Evolutionary conservation across 2,113 vertebrate species (phyloP).

Genomic region (Willisornis vidua): DNA sequence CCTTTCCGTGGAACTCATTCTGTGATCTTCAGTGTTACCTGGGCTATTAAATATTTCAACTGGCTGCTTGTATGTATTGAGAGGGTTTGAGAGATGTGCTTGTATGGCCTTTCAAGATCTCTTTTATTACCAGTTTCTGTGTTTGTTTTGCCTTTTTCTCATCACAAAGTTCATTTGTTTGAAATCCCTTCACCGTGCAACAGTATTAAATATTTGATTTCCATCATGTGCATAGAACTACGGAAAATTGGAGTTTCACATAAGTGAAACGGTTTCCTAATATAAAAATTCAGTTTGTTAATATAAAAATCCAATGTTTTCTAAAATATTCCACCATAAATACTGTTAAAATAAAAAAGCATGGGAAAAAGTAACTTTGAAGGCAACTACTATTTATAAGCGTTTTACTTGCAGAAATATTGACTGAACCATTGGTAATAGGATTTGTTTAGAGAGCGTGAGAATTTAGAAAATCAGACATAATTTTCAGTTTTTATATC

Average conservation of each 20-base stretch:
- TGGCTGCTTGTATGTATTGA: neutral
- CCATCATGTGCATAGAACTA: neutral
- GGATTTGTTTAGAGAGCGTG: neutral
- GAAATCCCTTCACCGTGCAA: neutral
- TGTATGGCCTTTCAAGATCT: neutral
- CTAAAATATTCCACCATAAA: neutral
- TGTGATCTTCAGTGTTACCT: neutral
- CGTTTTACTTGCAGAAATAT: neutral
- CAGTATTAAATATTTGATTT: neutral
- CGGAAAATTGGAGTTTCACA: neutral
- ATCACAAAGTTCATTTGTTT: neutral
- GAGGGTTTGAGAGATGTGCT: neutral
- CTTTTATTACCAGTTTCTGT: neutral
- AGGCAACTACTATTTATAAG: neutral
- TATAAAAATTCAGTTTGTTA: neutral
- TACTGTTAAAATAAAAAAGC: neutral
- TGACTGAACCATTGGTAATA: neutral
- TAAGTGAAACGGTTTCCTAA: neutral
- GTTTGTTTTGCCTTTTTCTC: neutral
- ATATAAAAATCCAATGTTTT: neutral
- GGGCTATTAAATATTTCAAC: neutral
- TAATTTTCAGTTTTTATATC: neutral
- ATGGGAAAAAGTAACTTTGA: neutral
- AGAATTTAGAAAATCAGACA: neutral
- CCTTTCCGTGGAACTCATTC: neutral